Evolutionary conservation across 2,797 vertebrate species (phyloP), one percentile per base, ranked within the genome.

Genomic region (Brachyrhaphis roseni): DNA sequence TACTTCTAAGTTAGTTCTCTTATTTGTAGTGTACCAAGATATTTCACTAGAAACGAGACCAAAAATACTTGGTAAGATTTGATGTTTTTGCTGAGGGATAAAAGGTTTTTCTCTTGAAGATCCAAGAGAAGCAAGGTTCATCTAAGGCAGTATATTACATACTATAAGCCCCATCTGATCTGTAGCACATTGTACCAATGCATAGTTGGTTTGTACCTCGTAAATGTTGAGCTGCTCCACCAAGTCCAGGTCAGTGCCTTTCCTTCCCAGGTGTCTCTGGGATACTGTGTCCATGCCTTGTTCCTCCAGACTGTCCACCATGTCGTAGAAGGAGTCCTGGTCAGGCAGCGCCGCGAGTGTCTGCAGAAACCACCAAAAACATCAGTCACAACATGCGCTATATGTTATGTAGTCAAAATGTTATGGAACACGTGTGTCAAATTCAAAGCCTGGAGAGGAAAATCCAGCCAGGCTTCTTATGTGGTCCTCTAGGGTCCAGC

Each of bases 201-300:
- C 12, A 12, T 45, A 72, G 36, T 75, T 13, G 23, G 15, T 77
- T 36, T 73, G 82, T 93, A 99, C 98, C 98, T 99, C 98, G 78
- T 99, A 99, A 90, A 98, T 96, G 93, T 97, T 98, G 89, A 99
- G 95, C 89, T 99, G 98, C 89, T 99, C 97, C 80, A 97, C 95
- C 79, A 99, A 95, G 90, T 98, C 98, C 88, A 98, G 95, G 88
- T 99, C 98, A 0, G 97, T 97, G 87, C 98, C 97, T 94, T 96
- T 98, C 83, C 97, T 96, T 75, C 94, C 97, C 91, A 98, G 93
- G 90, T 98, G 97, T 83, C 97, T 96, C 88, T 97, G 96, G 45
- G 97, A 96, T 91, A 99, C 94, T 0, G 93, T 90, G 75, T 98
- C 97, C 15, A 99, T 97, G 85, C 96, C 97, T 82, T 98, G 96